These are phyloP conservation scores for Stigmatopora nigra DNA, from an alignment of 2,113 vertebrate genomes.

Conservation along the genomic window DNA sequence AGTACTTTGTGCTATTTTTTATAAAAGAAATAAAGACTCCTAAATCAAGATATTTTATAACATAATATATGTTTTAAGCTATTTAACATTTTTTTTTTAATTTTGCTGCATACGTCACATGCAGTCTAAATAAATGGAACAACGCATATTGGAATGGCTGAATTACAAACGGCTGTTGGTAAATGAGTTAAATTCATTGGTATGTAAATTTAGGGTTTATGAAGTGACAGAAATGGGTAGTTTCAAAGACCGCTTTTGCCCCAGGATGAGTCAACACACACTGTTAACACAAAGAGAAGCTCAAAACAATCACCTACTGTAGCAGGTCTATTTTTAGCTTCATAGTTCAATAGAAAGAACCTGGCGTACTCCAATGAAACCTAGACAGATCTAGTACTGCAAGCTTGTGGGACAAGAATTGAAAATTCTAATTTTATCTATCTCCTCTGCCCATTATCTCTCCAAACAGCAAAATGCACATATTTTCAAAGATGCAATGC, in stretches of 20 bases:
- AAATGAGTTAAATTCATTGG: background rate
- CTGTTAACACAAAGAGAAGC: constrained; percentile 27
- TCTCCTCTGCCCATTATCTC: background rate
- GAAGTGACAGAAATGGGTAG: constrained; percentile 15
- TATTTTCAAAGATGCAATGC: constrained; percentile 21
- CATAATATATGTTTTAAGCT: too few relatives aligned
- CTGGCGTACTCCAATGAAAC: constrained; percentile 24
- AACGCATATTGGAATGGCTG: background rate
- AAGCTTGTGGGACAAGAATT: constrained; percentile 26
- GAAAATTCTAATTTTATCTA: constrained; percentile 22
- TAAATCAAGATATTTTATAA: too few relatives aligned
- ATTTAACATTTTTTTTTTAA: too few relatives aligned
- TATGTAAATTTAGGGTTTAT: constrained; percentile 5
- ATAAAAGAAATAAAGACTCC: too few relatives aligned
- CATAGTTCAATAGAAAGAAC: constrained; percentile 24
- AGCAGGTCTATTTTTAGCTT: constrained; percentile 56
- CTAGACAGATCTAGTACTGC: constrained; percentile 23
- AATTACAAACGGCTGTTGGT: background rate
- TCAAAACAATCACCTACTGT: constrained; percentile 24
- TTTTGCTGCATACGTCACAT: too few relatives aligned
- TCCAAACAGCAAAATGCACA: constrained; percentile 3
- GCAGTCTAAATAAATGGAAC: too few relatives aligned
- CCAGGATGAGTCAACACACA: constrained; percentile 11
- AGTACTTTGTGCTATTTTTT: too few relatives aligned
- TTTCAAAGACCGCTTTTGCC: constrained; percentile 19